Percentiles rank a stretch among this genome's conserved stretches.
These are phyloP conservation scores for Actinernus sp. DNA, from an alignment of 92 coral and sea anemone species.

Conservation along the genomic window DNA sequence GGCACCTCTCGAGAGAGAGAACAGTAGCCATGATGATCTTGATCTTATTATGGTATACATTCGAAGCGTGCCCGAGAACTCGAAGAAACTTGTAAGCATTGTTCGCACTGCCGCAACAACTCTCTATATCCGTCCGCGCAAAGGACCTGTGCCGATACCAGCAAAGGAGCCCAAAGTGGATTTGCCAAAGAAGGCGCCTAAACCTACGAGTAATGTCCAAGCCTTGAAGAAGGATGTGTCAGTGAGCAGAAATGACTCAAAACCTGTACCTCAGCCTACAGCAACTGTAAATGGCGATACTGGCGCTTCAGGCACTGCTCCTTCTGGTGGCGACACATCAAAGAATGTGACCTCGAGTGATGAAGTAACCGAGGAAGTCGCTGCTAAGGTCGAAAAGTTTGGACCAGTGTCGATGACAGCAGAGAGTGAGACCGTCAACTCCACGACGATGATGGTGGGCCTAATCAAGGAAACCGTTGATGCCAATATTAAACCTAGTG, in stretches of 20 bases:
- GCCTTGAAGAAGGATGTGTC: neutral
- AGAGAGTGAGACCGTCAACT: slow-evolving; percentile 27
- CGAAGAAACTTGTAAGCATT: slow-evolving; percentile 76
- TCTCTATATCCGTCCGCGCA: slow-evolving; percentile 47
- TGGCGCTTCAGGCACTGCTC: neutral
- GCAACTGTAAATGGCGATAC: neutral
- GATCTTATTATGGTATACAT: slow-evolving; percentile 85
- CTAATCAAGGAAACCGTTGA: slow-evolving; percentile 68
- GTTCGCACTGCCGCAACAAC: slow-evolving; percentile 74
- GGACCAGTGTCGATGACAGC: slow-evolving; percentile 53
- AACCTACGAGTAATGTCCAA: neutral
- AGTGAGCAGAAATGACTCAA: neutral
- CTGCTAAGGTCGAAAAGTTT: slow-evolving; percentile 54
- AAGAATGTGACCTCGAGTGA: neutral
- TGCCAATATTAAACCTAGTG: slow-evolving; percentile 53
- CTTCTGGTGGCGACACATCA: slow-evolving; percentile 2
- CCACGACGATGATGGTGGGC: slow-evolving; percentile 48
- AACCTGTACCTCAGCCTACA: neutral
- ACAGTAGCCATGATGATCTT: slow-evolving; percentile 84
- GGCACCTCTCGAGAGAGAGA: slow-evolving; percentile 64
- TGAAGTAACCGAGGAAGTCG: slow-evolving; percentile 35
- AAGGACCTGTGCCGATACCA: slow-evolving; percentile 3
- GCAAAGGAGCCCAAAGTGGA: neutral
- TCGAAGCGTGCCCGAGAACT: slow-evolving; percentile 85
- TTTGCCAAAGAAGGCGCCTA: neutral